Percentiles rank a stretch among this genome's conserved stretches.
Evolutionary conservation across 1,140 invertebrate species (phyloP).

Genomic region (Trialeurodes vaporariorum): DNA sequence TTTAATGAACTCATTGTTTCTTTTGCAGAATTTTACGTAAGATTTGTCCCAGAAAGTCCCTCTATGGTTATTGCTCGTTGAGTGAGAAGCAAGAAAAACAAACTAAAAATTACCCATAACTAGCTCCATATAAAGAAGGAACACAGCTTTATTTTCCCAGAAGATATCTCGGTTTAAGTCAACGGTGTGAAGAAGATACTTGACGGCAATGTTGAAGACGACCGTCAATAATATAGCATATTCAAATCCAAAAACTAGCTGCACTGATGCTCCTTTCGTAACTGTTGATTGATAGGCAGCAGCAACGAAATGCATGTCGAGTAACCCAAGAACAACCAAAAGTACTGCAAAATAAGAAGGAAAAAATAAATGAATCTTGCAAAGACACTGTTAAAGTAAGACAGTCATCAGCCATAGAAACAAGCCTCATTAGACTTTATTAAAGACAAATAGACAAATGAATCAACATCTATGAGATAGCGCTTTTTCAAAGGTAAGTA

Average conservation of each 20-base stretch:
- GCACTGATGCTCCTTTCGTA: slow-evolving; percentile 88
- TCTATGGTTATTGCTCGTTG: too few species aligned
- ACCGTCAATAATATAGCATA: slow-evolving; percentile 95
- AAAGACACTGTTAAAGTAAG: too few species aligned
- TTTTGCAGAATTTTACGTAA: background rate
- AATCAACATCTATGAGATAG: too few species aligned
- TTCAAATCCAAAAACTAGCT: slow-evolving; percentile 98
- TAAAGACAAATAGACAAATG: too few species aligned
- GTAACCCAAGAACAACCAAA: slow-evolving; percentile 60
- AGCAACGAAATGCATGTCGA: slow-evolving; percentile 83
- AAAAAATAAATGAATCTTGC: too few species aligned
- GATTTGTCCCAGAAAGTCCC: too few species aligned
- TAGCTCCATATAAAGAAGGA: slow-evolving; percentile 91
- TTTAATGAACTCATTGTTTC: background rate
- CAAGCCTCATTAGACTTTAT: too few species aligned
- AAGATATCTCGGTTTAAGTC: slow-evolving; percentile 91
- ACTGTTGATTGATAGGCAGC: slow-evolving; percentile 93
- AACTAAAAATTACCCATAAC: slow-evolving; percentile 67
- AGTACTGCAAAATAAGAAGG: slow-evolving; percentile 42
- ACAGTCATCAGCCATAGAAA: too few species aligned
- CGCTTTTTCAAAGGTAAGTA: too few species aligned
- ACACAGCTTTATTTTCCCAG: slow-evolving; percentile 99
- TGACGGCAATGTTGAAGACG: slow-evolving; percentile 85
- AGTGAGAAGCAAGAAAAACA: slow-evolving; percentile 3
- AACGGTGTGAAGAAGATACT: slow-evolving; percentile 88